Evolutionary conservation across 2,113 vertebrate species (phyloP).

Genomic region (Tragelaphus buxtoni): DNA sequence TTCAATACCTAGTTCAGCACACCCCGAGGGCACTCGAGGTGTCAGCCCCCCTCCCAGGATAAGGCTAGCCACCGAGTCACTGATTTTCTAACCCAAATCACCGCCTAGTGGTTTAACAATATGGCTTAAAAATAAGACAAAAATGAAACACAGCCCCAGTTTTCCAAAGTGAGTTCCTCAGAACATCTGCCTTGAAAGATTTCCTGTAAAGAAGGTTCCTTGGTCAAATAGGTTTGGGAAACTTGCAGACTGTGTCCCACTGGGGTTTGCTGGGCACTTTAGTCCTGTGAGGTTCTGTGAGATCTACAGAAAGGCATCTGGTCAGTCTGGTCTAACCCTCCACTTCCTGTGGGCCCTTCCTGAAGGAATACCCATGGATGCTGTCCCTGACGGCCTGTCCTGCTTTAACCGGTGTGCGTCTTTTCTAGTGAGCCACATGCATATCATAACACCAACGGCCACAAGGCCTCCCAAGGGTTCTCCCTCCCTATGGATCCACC

Average conservation of each 20-base stretch:
- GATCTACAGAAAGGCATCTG: accelerated
- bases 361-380: accelerated
- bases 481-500: not conserved
- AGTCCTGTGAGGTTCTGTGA: not conserved
- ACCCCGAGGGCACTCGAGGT: accelerated
- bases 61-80: accelerated
- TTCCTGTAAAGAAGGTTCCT: not conserved
- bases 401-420: accelerated
- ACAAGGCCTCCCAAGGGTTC: too few relatives aligned
- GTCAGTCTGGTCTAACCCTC: not conserved
- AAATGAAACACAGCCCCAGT: not conserved
- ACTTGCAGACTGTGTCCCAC: not conserved
- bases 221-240: not conserved
- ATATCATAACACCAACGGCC: accelerated
- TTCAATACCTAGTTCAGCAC: accelerated
- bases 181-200: not conserved
- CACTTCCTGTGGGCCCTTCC: not conserved
- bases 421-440: accelerated
- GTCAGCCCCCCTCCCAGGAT: accelerated
- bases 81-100: not conserved
- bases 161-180: not conserved
- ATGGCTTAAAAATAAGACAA: not conserved
- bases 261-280: not conserved
- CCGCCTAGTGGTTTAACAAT: not conserved
- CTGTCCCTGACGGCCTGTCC: accelerated